Percentiles rank a stretch among this genome's conserved stretches.
Evolutionary conservation across 1,140 invertebrate genomes (phyloP).

Genomic region (Leptinotarsa defecta): DNA sequence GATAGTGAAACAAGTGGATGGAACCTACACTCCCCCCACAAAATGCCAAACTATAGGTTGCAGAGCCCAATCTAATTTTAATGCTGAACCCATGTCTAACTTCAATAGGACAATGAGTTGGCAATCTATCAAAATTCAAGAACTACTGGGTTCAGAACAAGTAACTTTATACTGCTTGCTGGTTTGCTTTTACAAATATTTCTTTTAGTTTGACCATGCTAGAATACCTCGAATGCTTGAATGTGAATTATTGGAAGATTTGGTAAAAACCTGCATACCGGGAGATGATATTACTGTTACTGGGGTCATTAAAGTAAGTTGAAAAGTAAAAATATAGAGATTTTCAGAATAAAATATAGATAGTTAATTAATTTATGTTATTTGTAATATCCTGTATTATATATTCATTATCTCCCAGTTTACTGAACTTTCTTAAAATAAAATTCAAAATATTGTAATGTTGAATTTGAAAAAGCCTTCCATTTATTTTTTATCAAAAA

Average conservation of each 20-base stretch:
- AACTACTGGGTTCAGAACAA: constrained; percentile 51
- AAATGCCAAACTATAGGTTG: constrained; percentile 64
- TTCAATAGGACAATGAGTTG: constrained; percentile 75
- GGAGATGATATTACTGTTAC: constrained; percentile 88
- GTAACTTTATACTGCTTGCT: background rate
- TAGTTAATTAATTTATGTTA: too few species aligned
- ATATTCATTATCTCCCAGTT: too few species aligned
- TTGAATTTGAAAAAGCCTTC: too few species aligned
- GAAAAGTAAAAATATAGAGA: too few species aligned
- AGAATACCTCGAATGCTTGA: constrained; percentile 85
- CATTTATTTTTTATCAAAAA: too few species aligned
- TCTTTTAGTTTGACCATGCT: constrained; percentile 66
- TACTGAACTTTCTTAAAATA: too few species aligned
- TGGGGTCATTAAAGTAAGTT: constrained; percentile 69
- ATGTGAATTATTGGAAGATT: constrained; percentile 82
- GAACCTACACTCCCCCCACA: constrained; percentile 63
- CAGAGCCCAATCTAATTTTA: constrained; percentile 67
- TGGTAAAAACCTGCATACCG: constrained; percentile 84
- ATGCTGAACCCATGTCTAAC: constrained; percentile 68
- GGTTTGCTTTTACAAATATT: background rate
- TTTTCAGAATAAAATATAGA: too few species aligned
- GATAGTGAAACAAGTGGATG: constrained; percentile 66
- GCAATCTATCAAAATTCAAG: constrained; percentile 82
- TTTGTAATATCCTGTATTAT: too few species aligned
- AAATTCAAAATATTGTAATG: too few species aligned